A percentile compares a stretch with the other conserved stretches of the same genome.
Conservation (phyloP, 1,140 invertebrate species). For the Bicyclus anynana region DNA sequence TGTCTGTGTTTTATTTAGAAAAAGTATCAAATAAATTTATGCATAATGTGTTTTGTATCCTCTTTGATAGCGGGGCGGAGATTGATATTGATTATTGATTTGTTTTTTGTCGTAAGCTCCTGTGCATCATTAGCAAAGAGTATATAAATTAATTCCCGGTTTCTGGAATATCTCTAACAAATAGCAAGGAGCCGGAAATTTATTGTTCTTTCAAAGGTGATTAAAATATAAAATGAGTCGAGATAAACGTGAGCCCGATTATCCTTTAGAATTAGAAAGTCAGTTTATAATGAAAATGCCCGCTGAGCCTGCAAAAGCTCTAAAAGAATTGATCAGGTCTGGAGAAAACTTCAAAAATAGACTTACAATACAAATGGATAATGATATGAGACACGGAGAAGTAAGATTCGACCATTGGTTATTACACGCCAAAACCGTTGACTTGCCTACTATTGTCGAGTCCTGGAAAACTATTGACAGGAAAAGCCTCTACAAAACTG, state of each 20-base stretch:
- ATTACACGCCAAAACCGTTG: slow-evolving; percentile 92
- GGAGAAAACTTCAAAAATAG: slow-evolving; percentile 93
- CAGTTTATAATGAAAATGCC: slow-evolving; percentile 93
- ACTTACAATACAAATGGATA: slow-evolving; percentile 90
- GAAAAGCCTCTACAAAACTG: slow-evolving; percentile 98
- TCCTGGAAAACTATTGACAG: slow-evolving; percentile 96
- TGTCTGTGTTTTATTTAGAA: too few relatives aligned
- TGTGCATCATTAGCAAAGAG: too few relatives aligned
- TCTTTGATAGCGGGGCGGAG: too few relatives aligned
- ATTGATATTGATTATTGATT: too few relatives aligned
- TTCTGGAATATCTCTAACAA: too few relatives aligned
- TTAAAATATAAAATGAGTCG: slow-evolving; percentile 56
- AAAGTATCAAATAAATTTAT: too few relatives aligned
- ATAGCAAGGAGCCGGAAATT: too few relatives aligned
- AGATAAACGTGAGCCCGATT: slow-evolving; percentile 58
- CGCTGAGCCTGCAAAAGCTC: slow-evolving; percentile 85
- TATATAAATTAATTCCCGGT: too few relatives aligned
- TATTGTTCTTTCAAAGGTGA: too few relatives aligned
- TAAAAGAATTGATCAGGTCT: slow-evolving; percentile 86
- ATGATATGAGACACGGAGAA: slow-evolving; percentile 93
- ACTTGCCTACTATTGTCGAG: slow-evolving; percentile 95
- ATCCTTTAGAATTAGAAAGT: slow-evolving; percentile 88
- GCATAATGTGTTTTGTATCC: too few relatives aligned
- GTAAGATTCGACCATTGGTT: slow-evolving; percentile 93
- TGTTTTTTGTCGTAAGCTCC: too few relatives aligned